A percentile compares a stretch with the other conserved stretches of the same genome.
phyloP scores from a whole-genome alignment of 2,797 vertebrate genomes.

The Naso thynnoides region DNA sequence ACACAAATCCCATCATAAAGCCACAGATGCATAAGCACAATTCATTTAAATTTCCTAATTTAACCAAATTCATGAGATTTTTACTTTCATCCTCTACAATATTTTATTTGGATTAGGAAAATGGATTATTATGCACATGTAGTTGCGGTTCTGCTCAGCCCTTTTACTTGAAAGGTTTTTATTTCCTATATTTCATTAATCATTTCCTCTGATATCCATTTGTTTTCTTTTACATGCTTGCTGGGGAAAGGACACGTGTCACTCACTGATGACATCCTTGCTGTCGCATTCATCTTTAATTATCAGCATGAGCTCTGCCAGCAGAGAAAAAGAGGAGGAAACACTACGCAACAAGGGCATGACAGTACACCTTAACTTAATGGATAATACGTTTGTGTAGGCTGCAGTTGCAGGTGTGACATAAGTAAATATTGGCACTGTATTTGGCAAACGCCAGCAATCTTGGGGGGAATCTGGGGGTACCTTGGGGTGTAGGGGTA shows the following conservation, averaged over 20 bases:
- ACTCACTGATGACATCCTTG: conserved; percentile 12
- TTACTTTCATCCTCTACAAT: not conserved
- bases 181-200: not conserved
- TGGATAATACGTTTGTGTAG: no score
- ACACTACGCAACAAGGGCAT: not conserved
- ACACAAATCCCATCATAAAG: not conserved
- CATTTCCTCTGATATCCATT: not conserved
- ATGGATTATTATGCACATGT: not conserved
- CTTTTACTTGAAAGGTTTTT: not conserved
- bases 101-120: no score
- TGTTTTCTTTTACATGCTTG: not conserved
- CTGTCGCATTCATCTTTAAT: conserved; percentile 1
- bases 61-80: not conserved
- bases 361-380: conserved; percentile 3
- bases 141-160: not conserved
- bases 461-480: no score
- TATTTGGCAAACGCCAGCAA: no score
- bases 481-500: no score
- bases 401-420: no score
- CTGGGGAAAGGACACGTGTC: not conserved
- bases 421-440: no score
- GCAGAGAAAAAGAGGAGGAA: not conserved
- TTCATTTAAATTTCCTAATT: not conserved
- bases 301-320: conserved; percentile 7
- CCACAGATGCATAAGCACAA: no score